These are phyloP conservation scores for Tachina grossa DNA, from an alignment of 2,888 invertebrate genomes.

Conservation along the genomic window DNA sequence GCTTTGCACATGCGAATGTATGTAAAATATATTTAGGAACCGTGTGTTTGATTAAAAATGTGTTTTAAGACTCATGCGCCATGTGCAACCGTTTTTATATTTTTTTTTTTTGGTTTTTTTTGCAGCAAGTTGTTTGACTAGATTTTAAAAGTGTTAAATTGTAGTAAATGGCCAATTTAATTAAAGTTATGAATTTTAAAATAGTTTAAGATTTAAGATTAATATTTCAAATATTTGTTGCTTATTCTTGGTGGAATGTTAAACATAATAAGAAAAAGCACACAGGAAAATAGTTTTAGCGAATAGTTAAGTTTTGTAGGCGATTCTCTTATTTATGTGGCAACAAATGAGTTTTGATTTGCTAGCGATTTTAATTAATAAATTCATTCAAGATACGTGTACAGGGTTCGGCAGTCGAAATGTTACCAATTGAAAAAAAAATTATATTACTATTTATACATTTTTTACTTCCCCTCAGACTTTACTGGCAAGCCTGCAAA, in stretches of 20 bases:
- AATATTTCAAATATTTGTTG: slow-evolving; percentile 44
- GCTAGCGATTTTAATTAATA: neutral
- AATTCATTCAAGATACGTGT: neutral
- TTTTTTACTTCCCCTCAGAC: too few species aligned
- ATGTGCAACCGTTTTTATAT: neutral
- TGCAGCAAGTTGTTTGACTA: slow-evolving; percentile 38
- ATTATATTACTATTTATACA: too few species aligned
- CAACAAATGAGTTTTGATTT: slow-evolving; percentile 33
- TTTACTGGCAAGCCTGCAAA: too few species aligned
- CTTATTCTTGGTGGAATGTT: slow-evolving; percentile 40
- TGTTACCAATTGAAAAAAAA: neutral
- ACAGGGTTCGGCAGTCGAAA: neutral
- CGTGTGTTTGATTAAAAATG: slow-evolving; percentile 11
- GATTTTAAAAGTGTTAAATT: slow-evolving; percentile 58
- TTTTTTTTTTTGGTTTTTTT: neutral
- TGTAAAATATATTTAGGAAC: neutral
- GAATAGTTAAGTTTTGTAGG: slow-evolving; percentile 23
- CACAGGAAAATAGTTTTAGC: neutral
- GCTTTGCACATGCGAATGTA: slow-evolving; percentile 1
- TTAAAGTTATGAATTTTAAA: slow-evolving; percentile 66
- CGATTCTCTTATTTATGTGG: neutral
- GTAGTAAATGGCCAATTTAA: slow-evolving; percentile 63
- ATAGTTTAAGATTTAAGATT: slow-evolving; percentile 65
- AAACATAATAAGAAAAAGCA: neutral
- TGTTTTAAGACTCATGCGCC: slow-evolving; percentile 46